These are phyloP conservation scores for Pachliopta kotzebuea DNA, from an alignment of 2,888 invertebrate genomes.

Conservation along the genomic window DNA sequence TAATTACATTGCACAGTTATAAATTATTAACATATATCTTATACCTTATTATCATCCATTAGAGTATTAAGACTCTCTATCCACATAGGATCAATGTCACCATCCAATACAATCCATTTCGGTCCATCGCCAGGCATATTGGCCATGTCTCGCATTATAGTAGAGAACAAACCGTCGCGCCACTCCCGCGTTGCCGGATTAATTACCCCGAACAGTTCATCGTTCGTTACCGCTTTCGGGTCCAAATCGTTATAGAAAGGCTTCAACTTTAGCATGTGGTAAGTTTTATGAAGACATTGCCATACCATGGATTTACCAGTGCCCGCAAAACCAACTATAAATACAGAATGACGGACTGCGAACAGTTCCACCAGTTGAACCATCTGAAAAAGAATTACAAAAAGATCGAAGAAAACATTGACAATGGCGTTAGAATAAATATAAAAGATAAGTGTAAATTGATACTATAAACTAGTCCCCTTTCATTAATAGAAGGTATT, in stretches of 20 bases:
- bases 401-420: background rate
- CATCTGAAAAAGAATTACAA: conserved; percentile 74
- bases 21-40: no score
- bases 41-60: conserved; percentile 97
- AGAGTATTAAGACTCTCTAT: conserved; percentile 97
- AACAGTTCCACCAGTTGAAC: conserved; percentile 96
- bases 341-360: conserved; percentile 96
- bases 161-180: conserved; percentile 95
- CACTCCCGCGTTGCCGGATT: conserved; percentile 96
- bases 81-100: conserved; percentile 99
- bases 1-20: no score
- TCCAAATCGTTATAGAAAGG: conserved; percentile 95
- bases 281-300: conserved; percentile 93
- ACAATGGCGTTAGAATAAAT: no score
- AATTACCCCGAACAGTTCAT: conserved; percentile 96
- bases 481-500: no score
- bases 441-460: no score
- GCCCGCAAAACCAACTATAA: conserved; percentile 91
- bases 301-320: conserved; percentile 96
- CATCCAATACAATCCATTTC: conserved; percentile 97
- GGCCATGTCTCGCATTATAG: conserved; percentile 95
- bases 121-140: conserved; percentile 92
- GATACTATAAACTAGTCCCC: no score
- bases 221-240: conserved; percentile 97
- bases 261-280: conserved; percentile 88